phyloP scores from a whole-genome alignment of 2,888 invertebrate species.

The Plagodis pulveraria region DNA sequence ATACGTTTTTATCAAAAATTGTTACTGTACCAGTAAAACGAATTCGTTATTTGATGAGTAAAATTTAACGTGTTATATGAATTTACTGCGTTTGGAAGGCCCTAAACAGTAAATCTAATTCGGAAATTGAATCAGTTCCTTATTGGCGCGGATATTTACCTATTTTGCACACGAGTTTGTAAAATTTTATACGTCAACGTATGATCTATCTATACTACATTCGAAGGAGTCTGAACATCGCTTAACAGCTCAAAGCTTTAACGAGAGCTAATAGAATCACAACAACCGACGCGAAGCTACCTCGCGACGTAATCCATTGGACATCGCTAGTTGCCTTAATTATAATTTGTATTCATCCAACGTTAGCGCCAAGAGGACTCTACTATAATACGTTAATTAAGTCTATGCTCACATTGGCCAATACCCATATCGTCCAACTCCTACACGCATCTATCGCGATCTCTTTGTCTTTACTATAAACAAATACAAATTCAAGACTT shows the following conservation, averaged over 20 bases:
- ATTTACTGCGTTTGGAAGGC: too few relatives aligned
- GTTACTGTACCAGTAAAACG: too few relatives aligned
- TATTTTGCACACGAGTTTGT: conserved; percentile 35
- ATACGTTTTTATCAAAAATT: too few relatives aligned
- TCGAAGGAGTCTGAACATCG: conserved; percentile 38
- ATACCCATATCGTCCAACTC: background rate
- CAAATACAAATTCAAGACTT: too few relatives aligned
- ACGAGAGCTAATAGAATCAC: conserved; percentile 40
- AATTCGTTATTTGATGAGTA: too few relatives aligned
- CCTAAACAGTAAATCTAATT: too few relatives aligned
- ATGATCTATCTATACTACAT: conserved; percentile 35
- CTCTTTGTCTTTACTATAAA: too few relatives aligned
- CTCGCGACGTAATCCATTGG: conserved; percentile 44
- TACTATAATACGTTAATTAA: conserved; percentile 50
- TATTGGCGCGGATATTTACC: too few relatives aligned
- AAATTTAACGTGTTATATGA: too few relatives aligned
- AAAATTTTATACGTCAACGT: conserved; percentile 4
- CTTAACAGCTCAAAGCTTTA: conserved; percentile 44
- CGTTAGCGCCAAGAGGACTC: conserved; percentile 42
- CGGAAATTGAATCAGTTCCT: too few relatives aligned
- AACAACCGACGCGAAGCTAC: conserved; percentile 14
- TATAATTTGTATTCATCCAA: conserved; percentile 65
- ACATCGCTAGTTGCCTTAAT: conserved; percentile 57
- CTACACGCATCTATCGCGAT: too few relatives aligned
- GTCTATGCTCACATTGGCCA: conserved; percentile 52